Evolutionary conservation across 2,113 vertebrate species (phyloP).

Genomic region (Marmota flaviventris): DNA sequence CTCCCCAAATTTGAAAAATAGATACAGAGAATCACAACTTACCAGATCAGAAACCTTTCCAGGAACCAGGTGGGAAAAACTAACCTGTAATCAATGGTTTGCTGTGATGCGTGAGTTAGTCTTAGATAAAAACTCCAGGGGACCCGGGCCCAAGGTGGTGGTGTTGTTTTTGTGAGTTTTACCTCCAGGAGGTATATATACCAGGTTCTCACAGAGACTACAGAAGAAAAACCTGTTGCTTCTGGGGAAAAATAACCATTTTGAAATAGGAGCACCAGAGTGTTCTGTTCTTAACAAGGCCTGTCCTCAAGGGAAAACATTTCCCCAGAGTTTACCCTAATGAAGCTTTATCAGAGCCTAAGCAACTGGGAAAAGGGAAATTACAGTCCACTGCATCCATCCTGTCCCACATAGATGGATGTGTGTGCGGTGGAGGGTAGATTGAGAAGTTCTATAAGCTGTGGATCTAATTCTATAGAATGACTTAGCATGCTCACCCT

Average conservation of each 20-base stretch:
- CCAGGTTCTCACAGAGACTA: neutral
- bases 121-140: neutral
- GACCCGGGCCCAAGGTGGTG: too few relatives aligned
- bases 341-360: neutral
- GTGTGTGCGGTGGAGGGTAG: neutral
- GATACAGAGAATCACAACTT: neutral
- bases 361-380: neutral
- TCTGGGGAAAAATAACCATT: neutral
- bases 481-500: neutral
- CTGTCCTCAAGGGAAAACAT: neutral
- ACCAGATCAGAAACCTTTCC: neutral
- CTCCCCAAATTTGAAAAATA: neutral
- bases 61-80: neutral
- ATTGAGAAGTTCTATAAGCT: neutral
- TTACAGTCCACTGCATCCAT: neutral
- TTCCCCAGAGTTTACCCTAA: neutral
- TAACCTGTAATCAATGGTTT: neutral
- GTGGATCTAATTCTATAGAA: neutral
- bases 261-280: neutral
- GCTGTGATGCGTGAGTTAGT: too few relatives aligned
- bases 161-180: neutral
- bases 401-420: neutral
- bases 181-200: neutral
- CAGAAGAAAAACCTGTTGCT: neutral
- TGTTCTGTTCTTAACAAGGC: neutral